These are phyloP conservation scores for Autographa gamma DNA, from an alignment of 2,888 invertebrate species.

Conservation along the genomic window DNA sequence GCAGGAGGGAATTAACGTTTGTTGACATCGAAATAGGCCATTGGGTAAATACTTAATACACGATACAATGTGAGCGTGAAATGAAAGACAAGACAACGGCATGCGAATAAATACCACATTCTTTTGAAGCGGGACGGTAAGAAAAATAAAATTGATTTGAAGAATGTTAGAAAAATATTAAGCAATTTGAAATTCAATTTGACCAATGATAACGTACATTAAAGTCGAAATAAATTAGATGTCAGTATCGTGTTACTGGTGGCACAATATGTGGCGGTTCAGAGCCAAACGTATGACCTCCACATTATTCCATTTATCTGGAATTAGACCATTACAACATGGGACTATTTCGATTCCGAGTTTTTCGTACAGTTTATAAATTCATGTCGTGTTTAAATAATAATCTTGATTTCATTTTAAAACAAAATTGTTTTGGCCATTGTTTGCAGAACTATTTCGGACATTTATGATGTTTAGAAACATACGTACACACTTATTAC, in stretches of 20 bases:
- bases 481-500: conserved; percentile 28
- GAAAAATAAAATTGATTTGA: conserved; percentile 28
- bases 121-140: conserved; percentile 12
- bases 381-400: conserved; percentile 71
- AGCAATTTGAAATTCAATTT: conserved; percentile 48
- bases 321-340: conserved; percentile 84
- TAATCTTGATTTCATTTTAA: conserved; percentile 71
- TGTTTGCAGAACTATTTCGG: conserved; percentile 56
- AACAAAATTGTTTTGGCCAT: conserved; percentile 67
- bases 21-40: conserved; percentile 81
- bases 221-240: conserved; percentile 62
- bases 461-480: conserved; percentile 53
- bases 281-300: conserved; percentile 73
- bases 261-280: conserved; percentile 60
- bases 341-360: conserved; percentile 72
- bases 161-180: conserved; percentile 30
- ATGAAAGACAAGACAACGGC: conserved; percentile 30
- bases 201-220: conserved; percentile 55
- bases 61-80: conserved; percentile 33
- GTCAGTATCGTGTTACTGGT: conserved; percentile 65
- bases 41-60: conserved; percentile 63
- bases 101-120: conserved; percentile 29
- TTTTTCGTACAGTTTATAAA: conserved; percentile 79
- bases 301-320: conserved; percentile 79
- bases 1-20: conserved; percentile 73